Base-by-base conservation (phyloP, 2,797 vertebrate species). In the Petrocephalus sullivani region DNA sequence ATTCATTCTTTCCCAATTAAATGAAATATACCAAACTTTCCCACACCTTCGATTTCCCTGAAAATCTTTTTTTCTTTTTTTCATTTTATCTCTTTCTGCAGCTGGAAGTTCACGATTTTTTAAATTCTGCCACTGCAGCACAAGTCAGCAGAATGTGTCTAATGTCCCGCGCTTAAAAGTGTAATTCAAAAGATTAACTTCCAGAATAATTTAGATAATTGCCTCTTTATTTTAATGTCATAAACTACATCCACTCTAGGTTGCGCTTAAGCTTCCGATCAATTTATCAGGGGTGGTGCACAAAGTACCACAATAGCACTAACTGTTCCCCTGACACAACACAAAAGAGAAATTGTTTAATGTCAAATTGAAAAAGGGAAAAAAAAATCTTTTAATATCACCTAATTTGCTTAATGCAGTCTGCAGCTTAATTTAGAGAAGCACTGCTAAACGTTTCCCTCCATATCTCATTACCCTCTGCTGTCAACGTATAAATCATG, bases 321-420 rank as follows among this genome's bases (percentile, higher is more conserved):
- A 95, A 95, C 95, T 94, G 95, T 93, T 95, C 94, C 93, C 94
- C 93, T 95, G 95, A 95, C 95, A 93, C 92, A 92, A 92, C 89
- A 94, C 94, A 93, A 95, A 94, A 96, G 95, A 95, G 94, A 95
- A 96, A 96, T 95, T 94, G 95, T 96, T 96, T 94, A 93, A 92
- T 95, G 96, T 96, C 94, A 96, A 96, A 96, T 96, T 96, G 95
- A 54, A 58, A 37, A 57, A 86, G 84, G 56, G 41, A 92, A 93
- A 94, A 82, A 87, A 60, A 96, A 96, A 96, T 96, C 95, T 95
- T 95, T 95, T 96, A 95, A 96, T 95, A 95, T 94, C 93, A 94
- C 95, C 95, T 95, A 96, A 96, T 96, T 96, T 96, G 96, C 96
- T 94, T 97, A 97, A 97, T 97, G 96, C 94, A 96, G 94, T 95